A percentile compares a stretch with the other conserved stretches of the same genome.
These are phyloP conservation scores for Podocnemis expansa DNA, from an alignment of 2,113 vertebrate species.

Conservation along the genomic window DNA sequence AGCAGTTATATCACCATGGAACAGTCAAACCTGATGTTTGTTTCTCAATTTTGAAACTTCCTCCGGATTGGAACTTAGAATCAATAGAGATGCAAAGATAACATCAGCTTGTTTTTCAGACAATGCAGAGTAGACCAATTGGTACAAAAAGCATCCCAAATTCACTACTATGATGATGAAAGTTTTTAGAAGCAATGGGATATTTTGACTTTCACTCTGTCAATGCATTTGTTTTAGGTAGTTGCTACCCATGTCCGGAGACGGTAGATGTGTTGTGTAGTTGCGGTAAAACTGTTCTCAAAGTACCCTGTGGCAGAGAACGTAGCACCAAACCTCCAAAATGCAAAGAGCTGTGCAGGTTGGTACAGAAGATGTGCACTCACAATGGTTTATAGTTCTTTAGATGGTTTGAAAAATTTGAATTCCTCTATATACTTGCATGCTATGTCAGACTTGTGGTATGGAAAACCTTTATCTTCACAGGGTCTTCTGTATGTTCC, in stretches of 20 bases:
- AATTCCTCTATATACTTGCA: not conserved
- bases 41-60: not conserved
- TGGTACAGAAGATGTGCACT: constrained; percentile 3
- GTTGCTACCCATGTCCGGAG: constrained; percentile 90
- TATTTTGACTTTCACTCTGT: not conserved
- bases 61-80: not conserved
- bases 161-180: not conserved
- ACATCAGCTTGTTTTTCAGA: not conserved
- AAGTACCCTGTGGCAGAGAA: constrained; percentile 89
- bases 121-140: not conserved
- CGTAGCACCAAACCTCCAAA: constrained; percentile 86
- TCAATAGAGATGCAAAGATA: not conserved
- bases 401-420: not conserved
- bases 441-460: not conserved
- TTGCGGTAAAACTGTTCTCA: constrained; percentile 82
- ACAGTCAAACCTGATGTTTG: not conserved
- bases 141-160: not conserved
- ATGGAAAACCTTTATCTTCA: not conserved
- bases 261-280: constrained; percentile 85
- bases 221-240: constrained; percentile 75
- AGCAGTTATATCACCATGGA: not conserved
- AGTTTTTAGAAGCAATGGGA: not conserved
- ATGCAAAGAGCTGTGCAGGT: constrained; percentile 88
- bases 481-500: not conserved
- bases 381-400: not conserved